Evolutionary conservation across 2,797 vertebrate species (phyloP).

Genomic region (Pseudochirops cupreus): DNA sequence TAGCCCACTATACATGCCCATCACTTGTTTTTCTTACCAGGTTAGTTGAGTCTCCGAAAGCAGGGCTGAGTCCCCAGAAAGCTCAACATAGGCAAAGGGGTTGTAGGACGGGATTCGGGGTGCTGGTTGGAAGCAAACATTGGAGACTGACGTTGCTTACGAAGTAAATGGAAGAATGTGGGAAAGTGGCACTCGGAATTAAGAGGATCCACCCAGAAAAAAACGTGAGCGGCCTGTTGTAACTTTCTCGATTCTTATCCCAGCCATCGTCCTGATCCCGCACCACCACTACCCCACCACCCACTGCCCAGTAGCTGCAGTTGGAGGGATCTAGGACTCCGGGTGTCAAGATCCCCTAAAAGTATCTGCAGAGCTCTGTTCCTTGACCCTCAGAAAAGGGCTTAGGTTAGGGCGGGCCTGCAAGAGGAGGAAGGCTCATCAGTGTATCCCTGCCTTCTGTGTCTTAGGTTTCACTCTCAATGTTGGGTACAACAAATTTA

Average conservation of each 20-base stretch:
- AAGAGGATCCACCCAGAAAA: constrained; percentile 1
- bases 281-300: neutral
- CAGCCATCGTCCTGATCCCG: neutral
- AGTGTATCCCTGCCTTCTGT: constrained; percentile 46
- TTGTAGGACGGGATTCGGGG: neutral
- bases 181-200: constrained; percentile 41
- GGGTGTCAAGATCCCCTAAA: neutral
- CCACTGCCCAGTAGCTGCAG: neutral
- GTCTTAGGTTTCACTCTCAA: constrained; percentile 75
- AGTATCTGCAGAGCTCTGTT: neutral
- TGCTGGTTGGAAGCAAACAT: neutral
- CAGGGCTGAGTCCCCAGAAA: neutral
- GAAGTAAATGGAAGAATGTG: neutral
- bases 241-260: constrained; percentile 6
- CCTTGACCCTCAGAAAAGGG: neutral
- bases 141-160: neutral
- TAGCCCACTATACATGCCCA: neutral
- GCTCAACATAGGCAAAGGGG: neutral
- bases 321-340: neutral
- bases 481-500: constrained; percentile 85
- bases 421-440: neutral
- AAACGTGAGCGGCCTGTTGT: neutral
- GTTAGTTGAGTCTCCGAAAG: neutral
- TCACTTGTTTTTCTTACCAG: neutral
- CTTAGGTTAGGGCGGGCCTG: neutral